Base-by-base conservation (phyloP, 2,113 vertebrate genomes). In the Tauraco erythrolophus region DNA sequence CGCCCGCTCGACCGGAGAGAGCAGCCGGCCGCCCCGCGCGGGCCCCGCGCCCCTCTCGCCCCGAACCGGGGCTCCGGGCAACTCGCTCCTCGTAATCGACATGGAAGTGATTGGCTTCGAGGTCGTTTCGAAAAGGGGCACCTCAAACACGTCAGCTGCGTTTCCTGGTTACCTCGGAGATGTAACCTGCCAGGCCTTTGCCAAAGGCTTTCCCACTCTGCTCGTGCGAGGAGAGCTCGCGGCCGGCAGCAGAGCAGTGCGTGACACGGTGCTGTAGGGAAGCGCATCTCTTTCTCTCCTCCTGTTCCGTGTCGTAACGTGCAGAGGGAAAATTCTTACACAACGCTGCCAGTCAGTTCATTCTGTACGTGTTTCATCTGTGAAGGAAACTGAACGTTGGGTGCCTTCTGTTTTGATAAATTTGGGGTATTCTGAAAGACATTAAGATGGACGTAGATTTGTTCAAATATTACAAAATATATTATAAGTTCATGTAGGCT, bases 361-460 rank as follows among this genome's bases (percentile, higher is more conserved):
- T 79, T 71, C 70, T 24, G 0, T 30, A 23, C 2, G 0, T 31
- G 15, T n/a, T 54, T 61, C 12, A 30, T 56, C 5, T n/a, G 1
- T 21, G 24, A 77, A 46, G 71, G 66, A 86, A 51, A 25, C 0
- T 1, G 33, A 75, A 27, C 9, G 2, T 14, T 24, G 16, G 6
- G 18, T 62, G 28, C 28, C 60, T 85, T 43, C 7, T 3, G 19
- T 37, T 33, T 39, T 39, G 19, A 24, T 41, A 43, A 35, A 27
- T 19, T 4, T n/a, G 7, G 41, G n/a, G 3, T 72, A 16, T 69
- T 46, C 68, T 70, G 54, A 27, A 70, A 54, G 84, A 41, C 25
- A 45, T 22, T 17, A 35, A 72, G 18, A 10, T 46, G 54, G 23
- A 46, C 9, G 7, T 6, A 16, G 27, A 24, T 51, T 64, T 21